Conservation (phyloP, 2,888 invertebrate genomes). For the Nipponacmea schrenckii region DNA sequence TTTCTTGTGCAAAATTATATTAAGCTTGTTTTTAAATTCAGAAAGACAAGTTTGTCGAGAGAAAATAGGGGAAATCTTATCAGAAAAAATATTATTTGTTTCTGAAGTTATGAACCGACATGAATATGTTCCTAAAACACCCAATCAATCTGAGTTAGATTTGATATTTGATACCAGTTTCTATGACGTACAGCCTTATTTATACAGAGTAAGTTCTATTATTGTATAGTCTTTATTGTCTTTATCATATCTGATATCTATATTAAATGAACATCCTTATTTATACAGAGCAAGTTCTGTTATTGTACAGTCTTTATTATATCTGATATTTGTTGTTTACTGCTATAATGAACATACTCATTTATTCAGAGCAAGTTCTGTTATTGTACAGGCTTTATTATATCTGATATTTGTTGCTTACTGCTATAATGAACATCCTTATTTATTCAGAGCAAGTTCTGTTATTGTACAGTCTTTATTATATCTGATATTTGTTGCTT, state of each 20-base stretch:
- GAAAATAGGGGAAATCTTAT: slow-evolving; percentile 72
- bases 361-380: slow-evolving; percentile 82
- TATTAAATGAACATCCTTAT: slow-evolving; percentile 98
- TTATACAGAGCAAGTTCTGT: slow-evolving; percentile 82
- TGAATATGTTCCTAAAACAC: slow-evolving; percentile 96
- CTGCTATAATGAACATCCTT: slow-evolving; percentile 98
- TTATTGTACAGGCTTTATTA: not conserved
- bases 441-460: slow-evolving; percentile 85
- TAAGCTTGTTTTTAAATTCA: slow-evolving; percentile 43
- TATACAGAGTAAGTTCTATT: slow-evolving; percentile 81
- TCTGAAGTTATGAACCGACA: slow-evolving; percentile 95
- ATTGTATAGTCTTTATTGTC: not conserved
- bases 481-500: slow-evolving; percentile 93
- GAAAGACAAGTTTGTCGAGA: slow-evolving; percentile 89
- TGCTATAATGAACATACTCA: slow-evolving; percentile 96
- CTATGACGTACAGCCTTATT: slow-evolving; percentile 94
- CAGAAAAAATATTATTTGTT: slow-evolving; percentile 93
- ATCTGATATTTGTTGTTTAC: slow-evolving; percentile 92
- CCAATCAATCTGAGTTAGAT: slow-evolving; percentile 89
- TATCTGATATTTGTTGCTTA: too few relatives aligned
- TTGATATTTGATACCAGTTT: slow-evolving; percentile 93
- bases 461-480: slow-evolving; percentile 67
- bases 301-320: slow-evolving; percentile 70
- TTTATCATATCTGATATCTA: too few relatives aligned
- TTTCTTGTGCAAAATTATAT: too few relatives aligned